Conservation (phyloP, 2,888 invertebrate species). For the Psococerastis gibbosa region DNA sequence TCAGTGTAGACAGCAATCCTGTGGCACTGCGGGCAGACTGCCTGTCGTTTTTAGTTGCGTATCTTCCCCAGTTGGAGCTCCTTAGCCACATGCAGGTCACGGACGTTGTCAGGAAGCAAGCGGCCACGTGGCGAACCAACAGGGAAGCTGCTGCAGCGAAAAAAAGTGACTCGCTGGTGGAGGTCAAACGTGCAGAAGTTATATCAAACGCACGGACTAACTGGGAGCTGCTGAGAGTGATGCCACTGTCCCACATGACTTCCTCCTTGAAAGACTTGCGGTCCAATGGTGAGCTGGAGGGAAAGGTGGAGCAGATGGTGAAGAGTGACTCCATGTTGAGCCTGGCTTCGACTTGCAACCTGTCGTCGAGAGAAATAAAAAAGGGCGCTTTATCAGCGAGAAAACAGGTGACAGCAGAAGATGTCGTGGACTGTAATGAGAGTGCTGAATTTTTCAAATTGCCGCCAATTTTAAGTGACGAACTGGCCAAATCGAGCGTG, state of each 20-base stretch:
- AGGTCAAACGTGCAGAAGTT: conserved; percentile 56
- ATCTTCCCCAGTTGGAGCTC: conserved; percentile 49
- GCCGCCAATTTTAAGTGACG: conserved; percentile 39
- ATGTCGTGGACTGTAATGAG: conserved; percentile 36
- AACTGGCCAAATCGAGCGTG: conserved; percentile 27
- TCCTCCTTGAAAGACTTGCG: conserved; percentile 16
- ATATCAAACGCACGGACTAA: conserved; percentile 74
- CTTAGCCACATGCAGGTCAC: conserved; percentile 56
- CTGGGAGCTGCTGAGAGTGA: conserved; percentile 57
- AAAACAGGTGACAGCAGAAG: conserved; percentile 36
- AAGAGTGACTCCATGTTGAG: conserved; percentile 17
- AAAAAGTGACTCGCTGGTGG: conserved; percentile 33
- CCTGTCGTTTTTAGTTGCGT: conserved; percentile 61
- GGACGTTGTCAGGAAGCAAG: conserved; percentile 41
- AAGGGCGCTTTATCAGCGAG: conserved; percentile 25
- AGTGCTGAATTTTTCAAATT: conserved; percentile 37
- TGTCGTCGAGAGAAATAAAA: conserved; percentile 24
- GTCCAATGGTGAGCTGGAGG: conserved; percentile 9
- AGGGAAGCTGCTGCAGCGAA: conserved; percentile 47
- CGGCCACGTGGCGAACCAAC: conserved; percentile 59
- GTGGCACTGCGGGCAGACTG: conserved; percentile 64
- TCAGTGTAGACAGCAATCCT: conserved; percentile 74
- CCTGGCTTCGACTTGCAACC: conserved; percentile 10
- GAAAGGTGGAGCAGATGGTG: conserved; percentile 12
- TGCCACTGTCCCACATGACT: conserved; percentile 12